Evolutionary conservation across 2,113 vertebrate species (phyloP).

Genomic region (Chrysochloris asiatica): DNA sequence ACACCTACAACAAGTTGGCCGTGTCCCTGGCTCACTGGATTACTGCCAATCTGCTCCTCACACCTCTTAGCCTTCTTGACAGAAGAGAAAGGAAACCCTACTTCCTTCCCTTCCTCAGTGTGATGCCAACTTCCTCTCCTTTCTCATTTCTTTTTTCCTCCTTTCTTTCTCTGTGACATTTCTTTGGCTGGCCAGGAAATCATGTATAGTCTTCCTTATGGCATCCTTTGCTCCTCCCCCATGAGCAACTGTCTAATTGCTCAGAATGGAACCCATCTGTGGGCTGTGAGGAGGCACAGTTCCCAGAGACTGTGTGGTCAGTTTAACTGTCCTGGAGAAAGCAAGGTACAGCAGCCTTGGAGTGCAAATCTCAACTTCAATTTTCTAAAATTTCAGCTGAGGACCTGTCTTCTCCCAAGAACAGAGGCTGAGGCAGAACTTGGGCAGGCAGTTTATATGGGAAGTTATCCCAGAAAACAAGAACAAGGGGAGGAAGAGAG

Average conservation of each 20-base stretch:
- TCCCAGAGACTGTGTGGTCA: background rate
- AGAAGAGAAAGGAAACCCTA: constrained; percentile 18
- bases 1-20: background rate
- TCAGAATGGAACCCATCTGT: background rate
- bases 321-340: background rate
- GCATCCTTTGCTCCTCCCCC: background rate
- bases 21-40: constrained; percentile 42
- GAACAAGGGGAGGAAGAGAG: background rate
- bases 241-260: constrained; percentile 5
- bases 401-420: background rate
- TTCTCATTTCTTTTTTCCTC: constrained; percentile 20
- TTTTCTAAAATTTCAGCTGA: background rate
- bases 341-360: background rate
- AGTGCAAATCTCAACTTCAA: background rate
- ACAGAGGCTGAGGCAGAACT: background rate
- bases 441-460: background rate
- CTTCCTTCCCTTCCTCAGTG: constrained; percentile 7
- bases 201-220: constrained; percentile 31
- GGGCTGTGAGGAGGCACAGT: background rate
- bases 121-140: constrained; percentile 53
- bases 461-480: background rate
- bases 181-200: constrained; percentile 62
- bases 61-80: constrained; percentile 62
- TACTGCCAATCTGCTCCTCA: constrained; percentile 62
- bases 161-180: constrained; percentile 57